These are phyloP conservation scores for Lethrus apterus DNA, from an alignment of 1,140 invertebrate species.

Conservation along the genomic window DNA sequence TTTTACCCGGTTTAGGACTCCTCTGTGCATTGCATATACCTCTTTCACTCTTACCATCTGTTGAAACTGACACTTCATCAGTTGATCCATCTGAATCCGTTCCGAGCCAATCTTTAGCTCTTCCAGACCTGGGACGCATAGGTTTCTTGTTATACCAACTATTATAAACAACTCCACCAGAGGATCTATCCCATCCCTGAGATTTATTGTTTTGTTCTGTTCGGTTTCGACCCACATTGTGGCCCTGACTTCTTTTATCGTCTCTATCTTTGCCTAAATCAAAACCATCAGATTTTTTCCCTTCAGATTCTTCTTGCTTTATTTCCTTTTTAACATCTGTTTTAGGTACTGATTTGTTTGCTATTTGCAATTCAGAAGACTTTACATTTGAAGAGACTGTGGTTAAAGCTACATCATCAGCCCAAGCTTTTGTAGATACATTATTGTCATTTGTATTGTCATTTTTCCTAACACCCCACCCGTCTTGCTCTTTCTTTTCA, in stretches of 20 bases:
- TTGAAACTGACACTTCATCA: constrained; percentile 48
- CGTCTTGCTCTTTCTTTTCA: constrained; percentile 37
- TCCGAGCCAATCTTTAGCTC: constrained; percentile 39
- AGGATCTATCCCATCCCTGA: constrained; percentile 33
- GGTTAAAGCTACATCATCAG: constrained; percentile 43
- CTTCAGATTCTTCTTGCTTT: constrained; percentile 23
- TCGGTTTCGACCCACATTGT: constrained; percentile 31
- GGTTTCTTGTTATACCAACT: constrained; percentile 25
- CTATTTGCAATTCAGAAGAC: constrained; percentile 16
- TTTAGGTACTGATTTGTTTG: constrained; percentile 13
- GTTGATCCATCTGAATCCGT: constrained; percentile 54
- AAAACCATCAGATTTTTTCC: constrained; percentile 25
- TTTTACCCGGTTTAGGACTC: constrained; percentile 43
- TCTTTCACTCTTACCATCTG: constrained; percentile 47
- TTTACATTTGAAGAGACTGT: constrained; percentile 19
- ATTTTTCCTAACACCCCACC: constrained; percentile 3
- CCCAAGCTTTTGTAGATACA: constrained; percentile 42
- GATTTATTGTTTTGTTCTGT: constrained; percentile 22
- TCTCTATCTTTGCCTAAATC: constrained; percentile 41
- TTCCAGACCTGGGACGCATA: constrained; percentile 32
- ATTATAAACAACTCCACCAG: constrained; percentile 20
- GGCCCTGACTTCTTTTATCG: constrained; percentile 34
- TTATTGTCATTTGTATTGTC: constrained; percentile 25
- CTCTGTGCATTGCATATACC: constrained; percentile 32
- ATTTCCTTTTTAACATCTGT: constrained; percentile 17